These are phyloP conservation scores for Drosophila kohkoa DNA, from an alignment of 1,140 invertebrate genomes.

Conservation along the genomic window DNA sequence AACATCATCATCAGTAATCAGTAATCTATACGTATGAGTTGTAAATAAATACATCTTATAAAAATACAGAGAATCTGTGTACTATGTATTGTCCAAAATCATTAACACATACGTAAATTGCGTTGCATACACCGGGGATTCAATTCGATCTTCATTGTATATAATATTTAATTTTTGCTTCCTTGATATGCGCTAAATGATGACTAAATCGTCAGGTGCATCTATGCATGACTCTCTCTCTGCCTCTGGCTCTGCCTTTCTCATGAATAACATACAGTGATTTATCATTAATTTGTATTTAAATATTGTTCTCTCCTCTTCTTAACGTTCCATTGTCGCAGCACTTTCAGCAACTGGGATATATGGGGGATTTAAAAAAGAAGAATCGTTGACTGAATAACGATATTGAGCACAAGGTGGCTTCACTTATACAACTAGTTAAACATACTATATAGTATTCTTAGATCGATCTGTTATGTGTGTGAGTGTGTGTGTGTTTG, in stretches of 20 bases:
- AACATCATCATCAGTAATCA: background rate
- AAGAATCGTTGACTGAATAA: constrained; percentile 37
- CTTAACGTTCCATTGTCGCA: background rate
- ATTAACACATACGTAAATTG: constrained; percentile 58
- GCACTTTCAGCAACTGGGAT: too few species aligned
- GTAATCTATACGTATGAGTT: constrained; percentile 13
- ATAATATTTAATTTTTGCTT: constrained; percentile 15
- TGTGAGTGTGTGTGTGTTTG: background rate
- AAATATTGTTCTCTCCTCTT: too few species aligned
- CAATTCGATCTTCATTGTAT: constrained; percentile 11
- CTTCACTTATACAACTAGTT: constrained; percentile 28
- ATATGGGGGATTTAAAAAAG: background rate
- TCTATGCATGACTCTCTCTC: constrained; percentile 14
- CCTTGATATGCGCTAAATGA: constrained; percentile 49
- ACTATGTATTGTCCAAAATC: constrained; percentile 79
- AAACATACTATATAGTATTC: background rate
- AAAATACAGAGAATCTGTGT: constrained; percentile 78
- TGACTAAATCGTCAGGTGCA: constrained; percentile 34
- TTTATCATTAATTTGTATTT: background rate
- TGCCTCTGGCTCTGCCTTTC: background rate
- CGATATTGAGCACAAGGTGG: constrained; percentile 50
- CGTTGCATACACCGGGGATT: constrained; percentile 30
- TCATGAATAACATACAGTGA: background rate
- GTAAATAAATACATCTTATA: constrained; percentile 79
- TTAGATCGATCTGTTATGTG: background rate